Conservation (phyloP, 1,140 invertebrate species). For the Lasioglossum albipes region DNA sequence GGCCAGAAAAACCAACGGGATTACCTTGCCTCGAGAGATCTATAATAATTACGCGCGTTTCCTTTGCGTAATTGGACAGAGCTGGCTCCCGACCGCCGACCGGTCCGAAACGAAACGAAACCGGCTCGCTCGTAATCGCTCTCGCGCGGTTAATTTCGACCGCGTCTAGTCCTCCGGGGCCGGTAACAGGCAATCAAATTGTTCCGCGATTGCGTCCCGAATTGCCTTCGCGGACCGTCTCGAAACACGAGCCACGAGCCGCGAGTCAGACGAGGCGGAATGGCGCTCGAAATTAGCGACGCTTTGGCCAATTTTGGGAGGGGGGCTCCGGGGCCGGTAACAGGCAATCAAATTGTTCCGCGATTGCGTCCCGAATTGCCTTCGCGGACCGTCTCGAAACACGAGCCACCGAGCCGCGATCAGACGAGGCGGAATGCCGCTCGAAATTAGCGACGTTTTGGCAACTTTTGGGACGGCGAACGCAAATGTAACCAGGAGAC, state of each 20-base stretch:
- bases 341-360: slow-evolving; percentile 26
- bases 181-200: slow-evolving; percentile 29
- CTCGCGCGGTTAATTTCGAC: slow-evolving; percentile 3
- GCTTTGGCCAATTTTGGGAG: no score
- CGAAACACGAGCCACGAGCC: not conserved
- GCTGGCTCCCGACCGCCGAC: not conserved
- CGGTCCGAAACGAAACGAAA: not conserved
- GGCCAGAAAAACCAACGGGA: not conserved
- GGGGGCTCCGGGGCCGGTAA: not conserved
- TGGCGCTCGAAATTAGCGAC: not conserved
- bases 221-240: not conserved
- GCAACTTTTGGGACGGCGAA: not conserved
- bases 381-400: not conserved
- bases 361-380: not conserved
- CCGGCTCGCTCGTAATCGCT: slow-evolving; percentile 35
- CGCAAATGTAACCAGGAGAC: no score
- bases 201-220: not conserved
- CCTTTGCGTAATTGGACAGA: slow-evolving; percentile 38
- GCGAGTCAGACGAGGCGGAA: not conserved
- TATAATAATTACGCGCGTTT: slow-evolving; percentile 34
- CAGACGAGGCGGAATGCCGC: not conserved
- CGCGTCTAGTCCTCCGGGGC: not conserved
- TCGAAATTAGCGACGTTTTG: not conserved
- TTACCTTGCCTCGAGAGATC: slow-evolving; percentile 2
- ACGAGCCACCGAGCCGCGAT: not conserved